phyloP scores from a whole-genome alignment of 35 echinoderm and acorn worm species.

The Heliocidaris erythrogramma region DNA sequence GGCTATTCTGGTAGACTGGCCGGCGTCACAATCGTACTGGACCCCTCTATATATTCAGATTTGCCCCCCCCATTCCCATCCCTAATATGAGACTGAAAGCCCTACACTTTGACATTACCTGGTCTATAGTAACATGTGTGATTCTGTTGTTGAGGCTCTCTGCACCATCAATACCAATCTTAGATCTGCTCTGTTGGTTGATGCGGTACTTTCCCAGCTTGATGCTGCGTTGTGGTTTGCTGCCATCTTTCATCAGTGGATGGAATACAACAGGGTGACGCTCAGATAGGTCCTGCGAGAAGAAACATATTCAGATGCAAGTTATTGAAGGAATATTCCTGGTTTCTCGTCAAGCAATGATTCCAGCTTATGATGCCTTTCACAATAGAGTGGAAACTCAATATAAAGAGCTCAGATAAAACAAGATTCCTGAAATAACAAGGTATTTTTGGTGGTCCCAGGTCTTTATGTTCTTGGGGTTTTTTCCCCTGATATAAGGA shows the following conservation, averaged over 20 bases:
- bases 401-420: no score
- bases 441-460: no score
- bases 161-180: constrained; percentile 74
- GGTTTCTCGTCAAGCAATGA: neutral
- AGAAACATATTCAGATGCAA: neutral
- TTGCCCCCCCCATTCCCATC: no score
- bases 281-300: constrained; percentile 77
- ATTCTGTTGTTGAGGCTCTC: constrained; percentile 86
- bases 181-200: constrained; percentile 69
- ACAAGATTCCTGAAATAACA: no score
- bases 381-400: no score
- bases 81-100: neutral
- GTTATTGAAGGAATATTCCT: neutral
- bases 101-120: neutral
- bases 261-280: constrained; percentile 88
- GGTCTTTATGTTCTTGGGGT: no score
- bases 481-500: no score
- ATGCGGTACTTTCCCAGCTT: constrained; percentile 79
- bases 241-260: constrained; percentile 65
- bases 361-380: neutral
- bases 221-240: constrained; percentile 59
- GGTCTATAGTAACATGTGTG: constrained; percentile 85
- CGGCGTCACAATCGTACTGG: no score
- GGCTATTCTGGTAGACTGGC: no score
- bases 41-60: no score